Evolutionary conservation across 2,888 invertebrate genomes (phyloP), one percentile per base, ranked within the genome.

Genomic region (Pheosia gnoma): DNA sequence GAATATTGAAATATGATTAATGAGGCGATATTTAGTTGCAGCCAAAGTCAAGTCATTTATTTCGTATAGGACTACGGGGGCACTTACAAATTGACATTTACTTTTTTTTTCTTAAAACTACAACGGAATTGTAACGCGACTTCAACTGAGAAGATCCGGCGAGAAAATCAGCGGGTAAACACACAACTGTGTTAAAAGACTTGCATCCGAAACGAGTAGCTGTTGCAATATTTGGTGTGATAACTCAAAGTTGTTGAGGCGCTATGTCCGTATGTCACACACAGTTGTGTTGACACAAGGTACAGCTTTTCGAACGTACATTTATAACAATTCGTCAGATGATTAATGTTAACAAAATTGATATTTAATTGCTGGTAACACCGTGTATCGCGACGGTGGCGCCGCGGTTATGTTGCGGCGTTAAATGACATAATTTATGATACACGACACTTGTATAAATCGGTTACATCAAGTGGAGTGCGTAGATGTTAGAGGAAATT

Each of bases 271-370:
- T 75, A 61, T 76, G 68, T 71, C 61, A 62, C 71, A 53, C 13
- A 45, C 38, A 65, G 66, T 59, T 72, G 63, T 71, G 68, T 66
- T 71, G 68, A 37, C 53, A 5, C 6, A n/a, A 65, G 57, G 43
- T 57, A 60, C 57, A 62, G 64, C 70, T 70, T 72, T 60, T 63
- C 56, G 38, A 65, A 60, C 72, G 70, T 69, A 77, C 80, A 83
- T 81, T 84, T 77, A 78, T 76, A 83, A 85, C 85, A 84, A 86
- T 84, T 83, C 82, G 70, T 72, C 70, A 64, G 60, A 83, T 90
- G 90, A 90, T 89, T 85, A 87, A 90, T 90, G 88, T 81, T 76
- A 74, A 79, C 76, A 70, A 88, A 90, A 89, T 90, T 87, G 87
- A 83, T 90, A 90, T 90, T 90, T 90, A 90, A 90, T 90, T 86